Evolutionary conservation across 2,113 vertebrate species (phyloP), one percentile per base, ranked within the genome.

Genomic region (Otus sunia): DNA sequence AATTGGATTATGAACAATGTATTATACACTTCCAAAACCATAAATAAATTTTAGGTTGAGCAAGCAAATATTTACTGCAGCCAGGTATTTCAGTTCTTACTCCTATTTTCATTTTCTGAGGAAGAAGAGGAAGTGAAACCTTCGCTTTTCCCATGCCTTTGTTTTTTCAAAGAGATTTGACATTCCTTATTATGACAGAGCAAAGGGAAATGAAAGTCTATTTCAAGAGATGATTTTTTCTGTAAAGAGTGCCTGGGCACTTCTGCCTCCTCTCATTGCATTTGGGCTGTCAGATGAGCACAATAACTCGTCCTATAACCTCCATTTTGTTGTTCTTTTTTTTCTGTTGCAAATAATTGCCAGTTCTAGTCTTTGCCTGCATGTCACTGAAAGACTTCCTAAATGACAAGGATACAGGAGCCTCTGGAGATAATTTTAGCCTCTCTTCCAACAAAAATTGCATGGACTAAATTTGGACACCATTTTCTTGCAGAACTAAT

Each of bases 211-310:
- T 25, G 12, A 43, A 86, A 90, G 15, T 52, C 78, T 88, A 14
- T 93, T 91, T 86, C 55, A 79, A 77, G 79, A 93, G 39, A 62
- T 74, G 58, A 86, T 77, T 90, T 30, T 81, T 92, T 49, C 52
- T 78, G 76, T 85, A 85, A 95, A 75, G 52, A 87, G 68, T 53
- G 52, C 60, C 84, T 30, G 74, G 86, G 73, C 62, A 72, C 73
- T 92, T 96, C 87, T 96, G 93, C 77, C 73, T 81, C 17, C 75
- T 95, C 86, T 92, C 66, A 52, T 68, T 91, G 67, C 77, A 60
- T 87, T 80, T 71, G 75, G 67, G 50, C 83, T 96, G 83, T 86
- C 89, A 92, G 89, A 91, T 7, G 52, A 64, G 93, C 62, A 55
- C 2, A 6, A 52, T 68, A 92, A 87, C 6, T 3, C 1, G 1